Evolutionary conservation across 2,113 vertebrate species (phyloP).

Genomic region (Diphyllodes magnificus): DNA sequence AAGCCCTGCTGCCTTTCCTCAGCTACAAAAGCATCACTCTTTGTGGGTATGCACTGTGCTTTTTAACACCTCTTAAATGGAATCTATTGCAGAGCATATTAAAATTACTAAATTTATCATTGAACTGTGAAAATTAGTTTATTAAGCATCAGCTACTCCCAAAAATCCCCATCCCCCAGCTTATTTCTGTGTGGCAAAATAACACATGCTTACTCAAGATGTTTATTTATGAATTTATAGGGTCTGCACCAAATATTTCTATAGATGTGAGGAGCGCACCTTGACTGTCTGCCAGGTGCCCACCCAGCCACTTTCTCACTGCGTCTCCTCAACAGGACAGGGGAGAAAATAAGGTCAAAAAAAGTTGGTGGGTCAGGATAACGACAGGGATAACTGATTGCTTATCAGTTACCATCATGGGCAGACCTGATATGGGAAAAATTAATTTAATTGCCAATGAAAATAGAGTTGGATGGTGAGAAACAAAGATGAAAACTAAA

Average conservation of each 20-base stretch:
- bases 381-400: neutral
- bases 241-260: neutral
- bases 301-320: neutral
- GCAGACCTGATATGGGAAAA: neutral
- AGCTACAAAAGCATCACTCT: neutral
- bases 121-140: neutral
- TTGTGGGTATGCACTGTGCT: neutral
- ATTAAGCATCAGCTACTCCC: neutral
- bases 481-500: neutral
- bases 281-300: neutral
- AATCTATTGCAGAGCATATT: neutral
- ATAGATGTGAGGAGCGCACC: neutral
- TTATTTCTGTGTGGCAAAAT: neutral
- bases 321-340: neutral
- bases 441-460: neutral
- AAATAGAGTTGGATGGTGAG: neutral
- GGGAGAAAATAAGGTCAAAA: neutral
- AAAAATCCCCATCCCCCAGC: neutral
- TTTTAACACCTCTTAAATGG: neutral
- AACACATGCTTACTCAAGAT: neutral
- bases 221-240: neutral
- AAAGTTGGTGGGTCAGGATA: neutral
- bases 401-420: neutral
- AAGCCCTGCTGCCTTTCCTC: neutral
- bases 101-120: neutral